Evolutionary conservation across 2,113 vertebrate genomes (phyloP).

Genomic region (Ovis aries): ARS-UI_Ramb_v3.0 NC_056059.1:69253501-69254000

Average conservation of each 20-base stretch:
- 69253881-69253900: neutral
- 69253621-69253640: neutral
- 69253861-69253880: neutral
- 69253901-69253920: neutral
- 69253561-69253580: neutral
- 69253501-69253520: neutral
- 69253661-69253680: neutral
- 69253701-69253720: neutral
- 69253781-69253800: neutral
- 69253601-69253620: neutral
- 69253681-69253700: neutral
- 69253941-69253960: neutral
- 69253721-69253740: neutral
- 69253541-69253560: neutral
- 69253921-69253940: neutral
- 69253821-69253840: neutral
- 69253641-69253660: neutral
- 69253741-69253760: neutral
- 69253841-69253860: neutral
- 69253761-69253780: neutral
- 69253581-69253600: neutral
- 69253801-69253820: neutral
- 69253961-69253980: neutral
- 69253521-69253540: neutral
- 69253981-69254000: neutral